Conservation (phyloP, 2,888 invertebrate genomes). For the Eudemis profundana region DNA sequence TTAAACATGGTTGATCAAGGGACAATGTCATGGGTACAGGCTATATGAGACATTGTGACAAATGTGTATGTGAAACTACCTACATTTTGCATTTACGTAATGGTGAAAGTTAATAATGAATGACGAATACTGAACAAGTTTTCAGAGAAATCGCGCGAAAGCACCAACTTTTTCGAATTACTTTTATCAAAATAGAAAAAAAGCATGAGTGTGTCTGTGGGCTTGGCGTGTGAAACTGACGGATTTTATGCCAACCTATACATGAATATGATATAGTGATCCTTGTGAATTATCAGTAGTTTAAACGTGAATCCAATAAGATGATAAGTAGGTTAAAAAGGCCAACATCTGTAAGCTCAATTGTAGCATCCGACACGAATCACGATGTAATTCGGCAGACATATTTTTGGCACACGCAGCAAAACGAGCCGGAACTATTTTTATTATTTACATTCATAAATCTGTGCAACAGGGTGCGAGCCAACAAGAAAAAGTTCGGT, state of each 20-base stretch:
- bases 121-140: constrained; percentile 7
- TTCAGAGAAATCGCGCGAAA: constrained; percentile 23
- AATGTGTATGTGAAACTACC: constrained; percentile 33
- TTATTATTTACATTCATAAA: constrained; percentile 54
- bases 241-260: background rate
- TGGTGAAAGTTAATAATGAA: constrained; percentile 29
- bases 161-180: background rate
- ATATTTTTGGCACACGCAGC: constrained; percentile 52
- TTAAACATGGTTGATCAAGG: background rate
- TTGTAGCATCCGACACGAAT: constrained; percentile 29
- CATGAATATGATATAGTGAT: background rate
- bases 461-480: constrained; percentile 55
- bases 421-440: constrained; percentile 52
- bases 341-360: constrained; percentile 50
- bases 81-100: constrained; percentile 28
- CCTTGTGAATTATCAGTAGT: constrained; percentile 21
- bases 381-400: constrained; percentile 18
- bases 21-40: background rate
- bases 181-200: background rate
- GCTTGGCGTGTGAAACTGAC: background rate
- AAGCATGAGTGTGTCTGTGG: background rate
- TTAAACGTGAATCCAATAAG: constrained; percentile 47
- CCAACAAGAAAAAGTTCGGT: constrained; percentile 78
- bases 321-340: constrained; percentile 59
- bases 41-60: background rate